Conservation (phyloP, 2,797 vertebrate genomes). For the Calcarius lapponicus region DNA sequence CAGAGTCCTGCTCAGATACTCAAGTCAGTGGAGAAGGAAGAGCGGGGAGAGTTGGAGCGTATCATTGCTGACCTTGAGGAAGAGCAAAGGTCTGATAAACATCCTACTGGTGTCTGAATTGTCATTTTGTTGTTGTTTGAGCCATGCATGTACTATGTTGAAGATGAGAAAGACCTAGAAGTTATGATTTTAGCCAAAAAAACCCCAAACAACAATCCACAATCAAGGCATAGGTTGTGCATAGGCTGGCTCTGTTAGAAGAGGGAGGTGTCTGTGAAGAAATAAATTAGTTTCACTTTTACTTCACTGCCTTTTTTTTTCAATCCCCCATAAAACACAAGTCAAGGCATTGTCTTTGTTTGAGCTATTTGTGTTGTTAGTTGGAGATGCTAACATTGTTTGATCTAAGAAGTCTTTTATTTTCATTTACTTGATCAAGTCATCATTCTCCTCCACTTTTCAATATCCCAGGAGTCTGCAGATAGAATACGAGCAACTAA, state of each 20-base stretch:
- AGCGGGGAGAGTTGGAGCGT: conserved; percentile 90
- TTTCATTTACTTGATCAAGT: background rate
- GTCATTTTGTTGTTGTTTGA: background rate
- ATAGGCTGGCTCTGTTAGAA: background rate
- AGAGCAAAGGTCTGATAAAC: conserved; percentile 85
- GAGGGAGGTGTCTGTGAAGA: background rate
- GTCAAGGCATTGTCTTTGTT: background rate
- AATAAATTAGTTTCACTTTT: background rate
- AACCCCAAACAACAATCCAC: background rate
- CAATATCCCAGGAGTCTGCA: conserved; percentile 82
- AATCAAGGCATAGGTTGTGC: background rate
- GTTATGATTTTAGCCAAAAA: background rate
- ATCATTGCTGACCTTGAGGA: conserved; percentile 92
- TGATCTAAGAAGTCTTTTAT: background rate
- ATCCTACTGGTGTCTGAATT: background rate
- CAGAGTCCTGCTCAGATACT: conserved; percentile 97
- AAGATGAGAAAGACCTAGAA: background rate
- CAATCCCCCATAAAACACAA: background rate
- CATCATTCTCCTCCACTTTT: background rate
- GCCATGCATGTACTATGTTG: background rate
- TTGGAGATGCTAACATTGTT: background rate
- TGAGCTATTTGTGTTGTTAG: background rate
- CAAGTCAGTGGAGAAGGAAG: conserved; percentile 93
- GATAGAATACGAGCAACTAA: conserved; percentile 92
- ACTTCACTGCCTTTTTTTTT: background rate